phyloP scores from a whole-genome alignment of 2,797 vertebrate genomes.

The Gila robusta region DNA sequence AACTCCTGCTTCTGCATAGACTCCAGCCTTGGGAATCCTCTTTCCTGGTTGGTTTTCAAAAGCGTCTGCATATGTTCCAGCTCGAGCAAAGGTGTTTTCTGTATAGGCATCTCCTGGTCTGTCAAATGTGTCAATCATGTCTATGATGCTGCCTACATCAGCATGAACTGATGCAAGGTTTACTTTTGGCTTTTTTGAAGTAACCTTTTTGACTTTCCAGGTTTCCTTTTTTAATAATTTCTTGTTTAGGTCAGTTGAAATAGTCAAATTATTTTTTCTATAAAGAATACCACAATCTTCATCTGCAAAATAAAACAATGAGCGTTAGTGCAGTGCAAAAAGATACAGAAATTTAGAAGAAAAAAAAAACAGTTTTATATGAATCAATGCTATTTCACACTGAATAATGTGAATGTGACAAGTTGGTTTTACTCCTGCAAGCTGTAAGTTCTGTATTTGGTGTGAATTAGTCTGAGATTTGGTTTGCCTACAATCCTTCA shows the following conservation, averaged over 20 bases:
- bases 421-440: not conserved
- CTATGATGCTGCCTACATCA: fast-evolving
- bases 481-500: too few species aligned
- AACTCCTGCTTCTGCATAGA: conserved; percentile 1
- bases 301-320: not conserved
- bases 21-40: conserved; percentile 12
- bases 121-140: conserved; percentile 1
- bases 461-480: not conserved
- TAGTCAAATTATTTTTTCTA: too few species aligned
- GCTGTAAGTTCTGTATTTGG: not conserved
- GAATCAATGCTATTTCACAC: not conserved
- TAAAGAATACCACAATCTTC: too few species aligned
- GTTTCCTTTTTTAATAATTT: not conserved
- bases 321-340: not conserved
- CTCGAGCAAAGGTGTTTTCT: fast-evolving
- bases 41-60: not conserved
- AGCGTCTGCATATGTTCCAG: fast-evolving
- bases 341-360: not conserved
- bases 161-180: not conserved
- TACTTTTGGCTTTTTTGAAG: not conserved
- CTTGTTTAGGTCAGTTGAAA: not conserved
- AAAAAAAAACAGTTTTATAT: not conserved
- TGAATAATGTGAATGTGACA: not conserved
- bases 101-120: not conserved
- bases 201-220: not conserved